Conservation (phyloP, 2,888 invertebrate species). For the Cephus runcator region DNA sequence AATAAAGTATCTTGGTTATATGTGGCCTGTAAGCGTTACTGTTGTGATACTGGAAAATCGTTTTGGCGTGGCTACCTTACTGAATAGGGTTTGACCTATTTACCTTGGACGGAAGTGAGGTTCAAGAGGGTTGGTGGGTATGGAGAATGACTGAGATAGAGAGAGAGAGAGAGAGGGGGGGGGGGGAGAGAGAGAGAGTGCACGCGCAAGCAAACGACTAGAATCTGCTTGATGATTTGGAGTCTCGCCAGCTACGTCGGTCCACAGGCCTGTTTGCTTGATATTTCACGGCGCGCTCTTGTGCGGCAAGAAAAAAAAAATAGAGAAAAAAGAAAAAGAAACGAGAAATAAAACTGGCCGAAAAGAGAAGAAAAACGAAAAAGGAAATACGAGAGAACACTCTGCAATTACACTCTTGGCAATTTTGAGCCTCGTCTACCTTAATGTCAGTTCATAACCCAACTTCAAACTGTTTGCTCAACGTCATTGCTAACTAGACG, state of each 20-base stretch:
- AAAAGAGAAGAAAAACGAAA: neutral
- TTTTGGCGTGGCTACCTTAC: too few species aligned
- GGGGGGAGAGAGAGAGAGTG: neutral
- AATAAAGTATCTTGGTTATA: too few species aligned
- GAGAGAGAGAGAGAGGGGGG: too few species aligned
- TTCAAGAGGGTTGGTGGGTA: neutral
- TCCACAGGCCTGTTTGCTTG: conserved; percentile 32
- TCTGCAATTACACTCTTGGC: neutral
- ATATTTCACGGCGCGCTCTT: conserved; percentile 23
- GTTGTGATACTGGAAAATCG: too few species aligned
- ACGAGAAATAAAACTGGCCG: neutral
- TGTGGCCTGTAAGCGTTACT: too few species aligned
- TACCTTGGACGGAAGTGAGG: too few species aligned
- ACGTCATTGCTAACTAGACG: too few species aligned
- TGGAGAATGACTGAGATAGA: neutral
- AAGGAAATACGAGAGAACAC: neutral
- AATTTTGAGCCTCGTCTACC: neutral
- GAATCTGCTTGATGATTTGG: conserved; percentile 28
- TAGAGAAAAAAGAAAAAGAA: neutral
- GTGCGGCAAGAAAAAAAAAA: conserved; percentile 11
- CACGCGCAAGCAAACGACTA: conserved; percentile 20
- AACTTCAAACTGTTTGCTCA: too few species aligned
- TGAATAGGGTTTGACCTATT: too few species aligned
- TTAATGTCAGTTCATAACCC: too few species aligned
- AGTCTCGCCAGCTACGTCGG: conserved; percentile 34